Evolutionary conservation across 1,140 invertebrate species (phyloP), one percentile per base, ranked within the genome.

Genomic region (Cotesia vestalis): DNA sequence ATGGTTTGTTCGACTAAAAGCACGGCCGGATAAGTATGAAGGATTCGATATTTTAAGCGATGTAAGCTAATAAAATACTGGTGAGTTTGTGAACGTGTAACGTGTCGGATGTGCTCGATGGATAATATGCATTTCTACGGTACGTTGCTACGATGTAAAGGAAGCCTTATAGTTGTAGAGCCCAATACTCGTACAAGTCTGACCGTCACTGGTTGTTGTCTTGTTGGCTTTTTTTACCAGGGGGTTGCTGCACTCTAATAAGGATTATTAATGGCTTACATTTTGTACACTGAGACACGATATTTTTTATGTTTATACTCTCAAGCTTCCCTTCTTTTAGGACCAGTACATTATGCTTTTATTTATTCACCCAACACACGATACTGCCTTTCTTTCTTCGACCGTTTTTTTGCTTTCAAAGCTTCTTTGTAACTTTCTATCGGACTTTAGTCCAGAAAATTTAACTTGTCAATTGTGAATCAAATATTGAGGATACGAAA

Each of bases 101-200:
- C 73, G 76, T 67, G 80, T 84, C 79, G 78, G 80, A 84, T 84
- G 82, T 83, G 69, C 75, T 71, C 74, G 77, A 80, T 79, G 79
- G 78, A 81, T 85, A 82, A 83, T 83, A 83, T 82, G 83, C 83
- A 85, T 85, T 85, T 86, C 78, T 85, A 85, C 76, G 82, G 79
- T 78, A 84, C 77, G 77, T 81, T 83, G 82, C 79, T 78, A 84
- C 77, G 77, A 81, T 83, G 81, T 80, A 17, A 74, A 78, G 78
- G 84, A 85, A 85, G 80, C 82, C 83, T 75, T 85, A 83, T 46
- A 46, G 40, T 46, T 46, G 40, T 46, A 46, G 40, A 36, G 36
- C 11, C 40, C 40, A 8, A 6, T 6, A 46, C 40, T 46, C 40
- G 40, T 46, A 46, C 40, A 9, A 6, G 40, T 46, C 62, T 64